Evolutionary conservation across 2,888 invertebrate species (phyloP).

Genomic region (Drosophila trichaetosa): DNA sequence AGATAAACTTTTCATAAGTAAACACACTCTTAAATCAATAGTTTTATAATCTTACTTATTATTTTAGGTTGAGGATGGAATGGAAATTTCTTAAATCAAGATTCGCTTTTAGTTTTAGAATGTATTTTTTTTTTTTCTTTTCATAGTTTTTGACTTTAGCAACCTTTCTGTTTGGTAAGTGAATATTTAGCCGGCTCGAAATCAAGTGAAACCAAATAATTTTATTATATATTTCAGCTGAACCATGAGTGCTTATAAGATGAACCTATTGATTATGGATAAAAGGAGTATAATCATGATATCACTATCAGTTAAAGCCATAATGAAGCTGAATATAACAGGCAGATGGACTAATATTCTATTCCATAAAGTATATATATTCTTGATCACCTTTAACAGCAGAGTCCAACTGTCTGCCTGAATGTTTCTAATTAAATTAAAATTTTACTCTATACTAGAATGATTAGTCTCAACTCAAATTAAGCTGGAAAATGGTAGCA

Average conservation of each 20-base stretch:
- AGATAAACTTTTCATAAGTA: background rate
- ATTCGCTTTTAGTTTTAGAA: too few relatives aligned
- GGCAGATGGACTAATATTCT: background rate
- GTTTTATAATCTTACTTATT: background rate
- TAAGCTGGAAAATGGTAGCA: constrained; percentile 3
- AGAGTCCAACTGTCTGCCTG: background rate
- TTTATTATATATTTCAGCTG: too few relatives aligned
- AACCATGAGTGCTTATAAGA: too few relatives aligned
- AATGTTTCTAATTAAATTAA: background rate
- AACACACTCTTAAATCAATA: background rate
- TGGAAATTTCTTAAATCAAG: too few relatives aligned
- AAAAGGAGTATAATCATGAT: background rate
- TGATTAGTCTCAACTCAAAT: background rate
- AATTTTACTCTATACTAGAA: background rate
- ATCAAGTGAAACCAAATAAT: background rate
- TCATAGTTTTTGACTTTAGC: background rate
- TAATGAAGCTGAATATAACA: background rate
- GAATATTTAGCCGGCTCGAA: background rate
- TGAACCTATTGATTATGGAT: too few relatives aligned
- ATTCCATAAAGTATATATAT: background rate
- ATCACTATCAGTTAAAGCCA: background rate
- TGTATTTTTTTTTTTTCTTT: too few relatives aligned
- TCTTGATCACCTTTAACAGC: background rate
- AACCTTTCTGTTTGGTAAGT: too few relatives aligned
- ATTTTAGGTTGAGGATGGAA: background rate